Conservation (phyloP, 2,113 vertebrate species). For the Oryzias javanicus region DNA sequence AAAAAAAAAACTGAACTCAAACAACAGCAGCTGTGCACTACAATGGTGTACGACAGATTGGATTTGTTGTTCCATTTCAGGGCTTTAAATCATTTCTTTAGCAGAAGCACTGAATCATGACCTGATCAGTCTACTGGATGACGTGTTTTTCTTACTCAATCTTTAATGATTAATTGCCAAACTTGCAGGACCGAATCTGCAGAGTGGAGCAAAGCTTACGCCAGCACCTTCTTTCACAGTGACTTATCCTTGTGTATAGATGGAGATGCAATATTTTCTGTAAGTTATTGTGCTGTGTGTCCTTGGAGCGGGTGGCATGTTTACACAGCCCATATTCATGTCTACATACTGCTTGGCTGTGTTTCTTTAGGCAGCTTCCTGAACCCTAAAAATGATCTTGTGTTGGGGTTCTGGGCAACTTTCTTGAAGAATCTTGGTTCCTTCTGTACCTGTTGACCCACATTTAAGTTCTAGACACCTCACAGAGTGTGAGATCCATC, state of each 20-base stretch:
- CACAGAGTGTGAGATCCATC: too few relatives aligned
- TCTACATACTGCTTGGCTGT: too few relatives aligned
- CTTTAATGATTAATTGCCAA: constrained; percentile 23
- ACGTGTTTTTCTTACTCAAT: constrained; percentile 4
- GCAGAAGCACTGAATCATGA: constrained; percentile 30
- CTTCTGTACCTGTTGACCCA: too few relatives aligned
- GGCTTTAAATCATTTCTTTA: constrained; percentile 16
- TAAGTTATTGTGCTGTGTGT: constrained; percentile 57
- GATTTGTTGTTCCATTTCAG: constrained; percentile 40
- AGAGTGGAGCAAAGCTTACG: constrained; percentile 32
- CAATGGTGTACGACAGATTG: constrained; percentile 19
- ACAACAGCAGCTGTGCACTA: constrained; percentile 31
- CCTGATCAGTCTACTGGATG: constrained; percentile 24
- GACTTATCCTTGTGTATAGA: constrained; percentile 28
- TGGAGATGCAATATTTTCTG: constrained; percentile 46
- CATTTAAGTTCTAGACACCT: too few relatives aligned
- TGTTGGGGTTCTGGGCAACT: too few relatives aligned
- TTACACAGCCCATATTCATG: constrained; percentile 2
- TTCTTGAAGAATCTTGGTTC: too few relatives aligned
- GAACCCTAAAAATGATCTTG: too few relatives aligned
- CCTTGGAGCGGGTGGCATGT: constrained; percentile 48
- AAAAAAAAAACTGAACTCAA: constrained; percentile 9
- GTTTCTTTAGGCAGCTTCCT: too few relatives aligned
- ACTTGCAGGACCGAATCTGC: constrained; percentile 20
- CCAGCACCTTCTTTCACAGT: constrained; percentile 42